Base-by-base conservation (phyloP, 53 echinoderm and acorn worm genomes). In the Actinopyga echinites region DNA sequence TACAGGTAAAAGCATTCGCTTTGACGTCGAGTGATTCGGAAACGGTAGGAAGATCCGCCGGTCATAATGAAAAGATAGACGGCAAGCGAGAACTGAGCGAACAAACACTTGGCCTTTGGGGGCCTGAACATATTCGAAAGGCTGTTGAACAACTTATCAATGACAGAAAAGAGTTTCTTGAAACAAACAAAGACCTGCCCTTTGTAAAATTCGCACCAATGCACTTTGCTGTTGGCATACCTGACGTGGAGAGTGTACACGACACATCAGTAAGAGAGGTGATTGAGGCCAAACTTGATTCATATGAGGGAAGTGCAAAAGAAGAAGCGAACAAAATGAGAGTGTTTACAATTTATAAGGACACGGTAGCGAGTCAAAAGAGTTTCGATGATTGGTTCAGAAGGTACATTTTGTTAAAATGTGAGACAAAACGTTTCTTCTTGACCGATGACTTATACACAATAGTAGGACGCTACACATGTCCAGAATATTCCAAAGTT, bases 151-250 rank as follows among this genome's bases (percentile, higher is more conserved):
- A 71, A 44, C 44, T 71, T 23, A 23, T 71, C n/a, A 34, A 71
- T 12, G 71, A 71, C 15, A 42, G 25, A 36, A 23, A n/a, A 24
- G 71, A 42, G n/a, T 71, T 71, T 15, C 44, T 71, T 7, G 71
- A 40, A 21, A 71, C 44, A 44, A 71, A 71, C 43, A 24, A 34
- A 71, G 71, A 71, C n/a, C 44, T 71, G 3, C 42, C 40, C 13
- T 71, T 71, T 71, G 71, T 71, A 26, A 36, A 71, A 26, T 22
- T 42, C 23, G 1, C 71, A 71, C 36, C 44, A 44, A 42, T 71
- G 24, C 71, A 71, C n/a, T 71, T 71, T 23, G 34, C 40, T 71
- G 71, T 71, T 10, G 71, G 71, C 3, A 44, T 71, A n/a, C 43
- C 71, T 8, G 43, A 71, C 23, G 44, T 71, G 1, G 34, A 26